Evolutionary conservation across 2,888 invertebrate species (phyloP).

Genomic region (Eupithecia pulchellata): DNA sequence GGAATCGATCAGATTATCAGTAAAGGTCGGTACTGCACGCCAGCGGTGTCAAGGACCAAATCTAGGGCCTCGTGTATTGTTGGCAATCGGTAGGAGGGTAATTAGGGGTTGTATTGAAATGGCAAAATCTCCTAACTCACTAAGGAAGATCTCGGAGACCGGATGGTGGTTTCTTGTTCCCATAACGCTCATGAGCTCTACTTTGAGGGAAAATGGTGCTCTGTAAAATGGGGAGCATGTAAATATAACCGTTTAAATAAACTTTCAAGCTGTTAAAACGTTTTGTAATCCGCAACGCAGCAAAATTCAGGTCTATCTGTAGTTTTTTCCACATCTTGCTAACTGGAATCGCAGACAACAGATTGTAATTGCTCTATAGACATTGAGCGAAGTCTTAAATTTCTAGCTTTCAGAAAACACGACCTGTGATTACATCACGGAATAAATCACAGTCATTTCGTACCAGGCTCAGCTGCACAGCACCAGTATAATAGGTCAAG

Average conservation of each 20-base stretch:
- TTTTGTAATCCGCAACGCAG: neutral
- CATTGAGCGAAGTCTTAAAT: neutral
- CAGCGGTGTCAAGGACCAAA: conserved; percentile 45
- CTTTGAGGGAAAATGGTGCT: neutral
- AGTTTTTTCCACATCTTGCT: neutral
- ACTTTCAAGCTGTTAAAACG: neutral
- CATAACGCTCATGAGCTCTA: neutral
- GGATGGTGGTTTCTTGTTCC: neutral
- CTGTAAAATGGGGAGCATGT: neutral
- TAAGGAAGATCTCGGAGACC: neutral
- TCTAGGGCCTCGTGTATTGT: neutral
- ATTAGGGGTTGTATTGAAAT: neutral
- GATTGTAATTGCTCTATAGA: neutral
- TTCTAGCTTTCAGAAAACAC: conserved; percentile 2
- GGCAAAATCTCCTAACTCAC: neutral
- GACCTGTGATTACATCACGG: conserved; percentile 1
- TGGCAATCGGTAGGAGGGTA: neutral
- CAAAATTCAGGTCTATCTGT: neutral
- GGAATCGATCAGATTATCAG: conserved; percentile 34
- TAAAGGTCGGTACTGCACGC: conserved; percentile 35
- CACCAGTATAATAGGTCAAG: conserved; percentile 49
- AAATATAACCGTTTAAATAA: too few species aligned
- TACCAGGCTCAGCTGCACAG: neutral
- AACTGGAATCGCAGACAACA: neutral
- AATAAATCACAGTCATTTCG: conserved; percentile 9